These are phyloP conservation scores for Stictocephala bisonia DNA, from an alignment of 2,888 invertebrate genomes.

Conservation along the genomic window DNA sequence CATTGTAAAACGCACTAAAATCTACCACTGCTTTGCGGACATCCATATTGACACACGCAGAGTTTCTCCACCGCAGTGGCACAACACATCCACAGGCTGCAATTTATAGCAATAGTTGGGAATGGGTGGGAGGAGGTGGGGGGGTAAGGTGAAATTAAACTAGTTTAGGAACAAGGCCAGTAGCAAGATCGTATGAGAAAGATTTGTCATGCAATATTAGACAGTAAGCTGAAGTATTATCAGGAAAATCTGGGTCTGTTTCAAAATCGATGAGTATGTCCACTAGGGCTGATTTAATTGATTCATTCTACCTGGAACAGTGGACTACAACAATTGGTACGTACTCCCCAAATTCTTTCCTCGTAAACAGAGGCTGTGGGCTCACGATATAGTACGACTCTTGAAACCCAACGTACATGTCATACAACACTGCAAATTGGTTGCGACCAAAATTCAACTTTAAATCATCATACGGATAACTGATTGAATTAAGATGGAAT, in stretches of 20 bases:
- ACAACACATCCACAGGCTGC: no score
- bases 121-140: not conserved
- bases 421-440: constrained; percentile 57
- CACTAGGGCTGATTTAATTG: constrained; percentile 56
- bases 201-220: constrained; percentile 55
- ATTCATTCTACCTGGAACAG: constrained; percentile 53
- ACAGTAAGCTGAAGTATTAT: constrained; percentile 58
- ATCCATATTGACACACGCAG: no score
- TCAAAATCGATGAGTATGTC: constrained; percentile 60
- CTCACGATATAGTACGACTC: constrained; percentile 15
- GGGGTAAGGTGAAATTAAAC: not conserved
- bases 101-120: no score
- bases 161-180: constrained; percentile 54
- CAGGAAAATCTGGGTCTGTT: constrained; percentile 53
- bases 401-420: constrained; percentile 59
- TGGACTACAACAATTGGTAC: constrained; percentile 52
- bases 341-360: constrained; percentile 54
- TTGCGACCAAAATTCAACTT: constrained; percentile 59
- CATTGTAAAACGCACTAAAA: not conserved
- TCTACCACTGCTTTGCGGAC: not conserved
- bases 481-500: constrained; percentile 62
- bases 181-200: constrained; percentile 56
- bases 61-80: no score
- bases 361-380: constrained; percentile 59
- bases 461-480: constrained; percentile 62